Evolutionary conservation across 2,888 invertebrate species (phyloP).

Genomic region (Shargacucullia verbasci): DNA sequence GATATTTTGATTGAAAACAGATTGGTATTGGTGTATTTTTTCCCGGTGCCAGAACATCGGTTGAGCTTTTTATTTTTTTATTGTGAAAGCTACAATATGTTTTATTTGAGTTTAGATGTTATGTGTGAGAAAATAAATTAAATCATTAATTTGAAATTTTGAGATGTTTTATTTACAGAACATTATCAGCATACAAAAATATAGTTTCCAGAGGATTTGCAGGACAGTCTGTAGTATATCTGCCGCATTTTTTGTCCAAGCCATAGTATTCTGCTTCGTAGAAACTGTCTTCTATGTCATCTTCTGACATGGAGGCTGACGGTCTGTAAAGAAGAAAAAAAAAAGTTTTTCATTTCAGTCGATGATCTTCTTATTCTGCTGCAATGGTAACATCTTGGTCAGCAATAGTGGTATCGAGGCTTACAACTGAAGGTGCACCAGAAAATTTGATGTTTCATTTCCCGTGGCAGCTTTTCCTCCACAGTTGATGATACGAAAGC

Average conservation of each 20-base stretch:
- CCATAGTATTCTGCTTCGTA: constrained; percentile 89
- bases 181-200: constrained; percentile 69
- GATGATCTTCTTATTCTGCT: too few species aligned
- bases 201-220: constrained; percentile 89
- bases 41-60: not conserved
- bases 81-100: not conserved
- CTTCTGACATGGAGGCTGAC: constrained; percentile 87
- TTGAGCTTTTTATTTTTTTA: not conserved
- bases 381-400: too few species aligned
- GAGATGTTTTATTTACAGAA: constrained; percentile 28
- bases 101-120: too few species aligned
- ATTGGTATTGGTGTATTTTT: constrained; percentile 24
- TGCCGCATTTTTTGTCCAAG: constrained; percentile 81
- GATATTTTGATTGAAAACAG: constrained; percentile 62
- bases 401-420: too few species aligned
- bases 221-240: constrained; percentile 85
- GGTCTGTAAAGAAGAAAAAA: constrained; percentile 82
- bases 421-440: too few species aligned
- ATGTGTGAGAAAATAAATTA: too few species aligned
- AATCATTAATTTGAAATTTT: not conserved
- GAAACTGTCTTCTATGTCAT: constrained; percentile 85
- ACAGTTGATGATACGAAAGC: too few species aligned
- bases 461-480: too few species aligned
- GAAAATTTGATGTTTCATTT: too few species aligned
- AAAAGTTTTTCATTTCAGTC: not conserved